A percentile compares a stretch with the other conserved stretches of the same genome.
These are phyloP conservation scores for Lithobius niger DNA, from an alignment of 1,140 invertebrate genomes.

Conservation along the genomic window DNA sequence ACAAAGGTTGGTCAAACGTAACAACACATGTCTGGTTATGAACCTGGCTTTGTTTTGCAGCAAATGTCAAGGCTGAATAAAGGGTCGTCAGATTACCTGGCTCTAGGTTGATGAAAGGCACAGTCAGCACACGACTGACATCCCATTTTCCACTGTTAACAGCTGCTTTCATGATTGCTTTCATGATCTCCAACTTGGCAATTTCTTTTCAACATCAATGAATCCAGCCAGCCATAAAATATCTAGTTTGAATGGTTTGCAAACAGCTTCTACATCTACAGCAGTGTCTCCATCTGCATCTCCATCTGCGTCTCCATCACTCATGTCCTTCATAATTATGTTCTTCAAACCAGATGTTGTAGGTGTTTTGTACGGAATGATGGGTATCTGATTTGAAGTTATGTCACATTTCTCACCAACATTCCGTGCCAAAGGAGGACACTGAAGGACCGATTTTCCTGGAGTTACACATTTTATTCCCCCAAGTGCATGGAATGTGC, in stretches of 20 bases:
- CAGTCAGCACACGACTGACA: background rate
- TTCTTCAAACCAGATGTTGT: background rate
- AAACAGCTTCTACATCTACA: background rate
- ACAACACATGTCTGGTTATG: constrained; percentile 3
- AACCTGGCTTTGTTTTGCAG: background rate
- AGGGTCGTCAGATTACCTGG: background rate
- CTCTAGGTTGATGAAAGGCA: background rate
- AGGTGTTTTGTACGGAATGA: background rate
- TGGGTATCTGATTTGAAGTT: background rate
- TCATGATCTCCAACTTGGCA: background rate
- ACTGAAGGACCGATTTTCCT: background rate
- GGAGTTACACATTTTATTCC: background rate
- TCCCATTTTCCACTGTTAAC: background rate
- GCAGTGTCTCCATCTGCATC: no score
- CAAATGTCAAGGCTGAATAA: background rate
- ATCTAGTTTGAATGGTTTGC: background rate
- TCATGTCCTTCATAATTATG: background rate
- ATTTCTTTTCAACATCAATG: background rate
- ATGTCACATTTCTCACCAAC: background rate
- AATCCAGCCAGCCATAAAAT: background rate
- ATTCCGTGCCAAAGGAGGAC: background rate
- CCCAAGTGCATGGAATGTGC: constrained; percentile 1
- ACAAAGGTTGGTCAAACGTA: constrained; percentile 15
- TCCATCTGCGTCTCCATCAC: no score
- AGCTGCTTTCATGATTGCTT: background rate